A percentile compares a stretch with the other conserved stretches of the same genome.
These are phyloP conservation scores for Eciton burchellii DNA, from an alignment of 1,140 invertebrate species.

Conservation along the genomic window DNA sequence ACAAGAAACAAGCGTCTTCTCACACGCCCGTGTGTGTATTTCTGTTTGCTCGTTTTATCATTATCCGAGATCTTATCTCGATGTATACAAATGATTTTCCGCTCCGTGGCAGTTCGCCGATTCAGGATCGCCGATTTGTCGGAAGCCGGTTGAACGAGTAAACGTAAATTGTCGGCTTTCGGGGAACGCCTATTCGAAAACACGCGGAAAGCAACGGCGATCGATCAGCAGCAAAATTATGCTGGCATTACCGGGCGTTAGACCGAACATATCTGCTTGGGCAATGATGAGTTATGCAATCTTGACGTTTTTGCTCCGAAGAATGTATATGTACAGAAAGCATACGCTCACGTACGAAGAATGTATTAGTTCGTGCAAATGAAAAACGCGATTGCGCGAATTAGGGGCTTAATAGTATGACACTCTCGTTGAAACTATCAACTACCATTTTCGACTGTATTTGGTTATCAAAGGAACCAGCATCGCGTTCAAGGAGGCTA, in stretches of 20 bases:
- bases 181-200: constrained; percentile 27
- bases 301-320: too few species aligned
- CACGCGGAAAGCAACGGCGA: constrained; percentile 14
- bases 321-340: too few species aligned
- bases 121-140: constrained; percentile 31
- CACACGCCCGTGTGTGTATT: not conserved
- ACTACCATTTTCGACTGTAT: too few species aligned
- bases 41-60: not conserved
- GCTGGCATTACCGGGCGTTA: not conserved
- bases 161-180: constrained; percentile 24
- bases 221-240: constrained; percentile 46
- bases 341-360: too few species aligned
- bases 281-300: constrained; percentile 54
- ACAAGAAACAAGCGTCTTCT: not conserved
- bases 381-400: too few species aligned
- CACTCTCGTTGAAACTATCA: too few species aligned
- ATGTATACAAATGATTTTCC: not conserved
- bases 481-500: too few species aligned
- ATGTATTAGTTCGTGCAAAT: too few species aligned
- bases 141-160: constrained; percentile 31
- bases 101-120: not conserved
- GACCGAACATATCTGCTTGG: not conserved
- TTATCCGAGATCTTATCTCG: not conserved
- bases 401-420: too few species aligned
- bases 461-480: too few species aligned